Evolutionary conservation across 2,888 invertebrate genomes (phyloP), one percentile per base, ranked within the genome.

Genomic region (Agrilus cyanescens): DNA sequence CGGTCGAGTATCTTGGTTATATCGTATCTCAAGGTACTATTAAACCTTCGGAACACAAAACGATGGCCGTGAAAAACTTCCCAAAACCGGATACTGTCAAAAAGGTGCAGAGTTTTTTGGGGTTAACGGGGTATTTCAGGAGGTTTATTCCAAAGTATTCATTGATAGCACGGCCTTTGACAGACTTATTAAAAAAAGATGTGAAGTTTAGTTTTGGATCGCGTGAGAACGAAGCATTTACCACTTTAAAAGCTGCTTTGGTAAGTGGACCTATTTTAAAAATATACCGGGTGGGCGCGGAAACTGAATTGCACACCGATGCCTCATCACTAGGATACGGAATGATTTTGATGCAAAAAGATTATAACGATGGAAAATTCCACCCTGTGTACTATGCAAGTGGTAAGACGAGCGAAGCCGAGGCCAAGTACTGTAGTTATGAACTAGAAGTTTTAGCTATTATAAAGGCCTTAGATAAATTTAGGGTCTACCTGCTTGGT

Each of bases 131-230:
- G 14, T 58, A 58, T 47, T 61, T 60, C 38, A 30, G 56, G 12
- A 60, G 60, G 32, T 61, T 58, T 43, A 50, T 61, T 8, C 43
- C 44, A 6, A 20, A 20, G 20, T 60, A 57, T 42, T 48, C 58
- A 1, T 35, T 49, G 1, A 51, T 55, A 15, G 60, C 61, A 1
- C 56, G 53, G 42, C 57, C 57, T 31, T 43, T 59, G 37, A 53
- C 55, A 4, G 57, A 62, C 32, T 16, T 44, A n/a, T 13, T n/a
- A n/a, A n/a, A n/a, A n/a, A n/a, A n/a, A 16, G 37, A 45, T 31
- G 18, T n/a, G 48, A 12, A n/a, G 18, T 54, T 52, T 32, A 32
- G 13, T 10, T 52, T 52, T 40, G 45, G 34, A 20, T 38, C 39
- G 10, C 29, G 34, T 14, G 37, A 49, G 37, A 37, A 31, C 25